Evolutionary conservation across 2,888 invertebrate genomes (phyloP).

Genomic region (Epsilonema sp.): DNA sequence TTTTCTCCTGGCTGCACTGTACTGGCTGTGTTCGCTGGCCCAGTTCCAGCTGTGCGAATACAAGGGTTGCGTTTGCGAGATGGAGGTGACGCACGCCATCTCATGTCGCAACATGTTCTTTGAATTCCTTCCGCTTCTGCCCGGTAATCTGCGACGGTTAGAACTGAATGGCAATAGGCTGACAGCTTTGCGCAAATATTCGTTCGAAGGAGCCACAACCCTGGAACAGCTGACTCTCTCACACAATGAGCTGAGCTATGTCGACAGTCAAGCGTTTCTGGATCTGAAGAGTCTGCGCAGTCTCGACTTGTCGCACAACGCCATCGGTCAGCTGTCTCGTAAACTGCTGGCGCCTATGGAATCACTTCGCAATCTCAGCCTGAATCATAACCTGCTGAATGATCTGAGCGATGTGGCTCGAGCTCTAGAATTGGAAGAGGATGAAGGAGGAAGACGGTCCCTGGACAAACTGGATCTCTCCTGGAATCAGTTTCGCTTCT

Average conservation of each 20-base stretch:
- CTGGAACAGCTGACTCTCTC: not conserved
- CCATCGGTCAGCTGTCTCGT: no score
- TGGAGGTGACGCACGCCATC: not conserved
- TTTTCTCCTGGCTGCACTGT: no score
- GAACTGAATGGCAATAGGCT: not conserved
- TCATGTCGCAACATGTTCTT: not conserved
- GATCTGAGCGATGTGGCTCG: not conserved
- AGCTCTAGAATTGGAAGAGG: no score
- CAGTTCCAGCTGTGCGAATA: no score
- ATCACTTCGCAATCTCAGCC: no score
- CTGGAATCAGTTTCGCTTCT: not conserved
- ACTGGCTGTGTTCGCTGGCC: no score
- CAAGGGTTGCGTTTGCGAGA: slow-evolving; percentile 3
- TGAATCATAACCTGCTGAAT: not conserved
- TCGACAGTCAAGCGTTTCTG: slow-evolving; percentile 1
- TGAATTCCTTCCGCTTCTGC: not conserved
- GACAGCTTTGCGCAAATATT: not conserved
- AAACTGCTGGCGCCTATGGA: not conserved
- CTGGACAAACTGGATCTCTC: not conserved
- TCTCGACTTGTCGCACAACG: not conserved
- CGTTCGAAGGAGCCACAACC: not conserved
- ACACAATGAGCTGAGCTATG: not conserved
- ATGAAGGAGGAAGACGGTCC: no score
- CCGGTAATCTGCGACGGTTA: not conserved
- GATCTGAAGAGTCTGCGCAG: not conserved